Percentiles rank a stretch among this genome's conserved stretches.
Conservation (phyloP, 2,888 invertebrate species). For the Hypercompe scribonia region DNA sequence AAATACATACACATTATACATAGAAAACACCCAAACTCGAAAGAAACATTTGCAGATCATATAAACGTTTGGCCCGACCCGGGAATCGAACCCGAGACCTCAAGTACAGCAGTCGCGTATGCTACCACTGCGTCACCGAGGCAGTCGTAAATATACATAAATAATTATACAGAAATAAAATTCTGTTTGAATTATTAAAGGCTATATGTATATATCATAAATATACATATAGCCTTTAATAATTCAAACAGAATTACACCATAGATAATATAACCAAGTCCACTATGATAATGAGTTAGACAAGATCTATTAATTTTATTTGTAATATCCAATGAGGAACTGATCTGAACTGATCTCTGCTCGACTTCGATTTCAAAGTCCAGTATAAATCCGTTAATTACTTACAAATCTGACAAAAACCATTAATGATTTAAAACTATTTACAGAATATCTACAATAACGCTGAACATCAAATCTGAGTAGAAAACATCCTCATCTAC, state of each 20-base stretch:
- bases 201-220: too few species aligned
- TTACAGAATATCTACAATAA: constrained; percentile 9
- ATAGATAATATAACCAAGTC: not conserved
- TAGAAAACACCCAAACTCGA: too few species aligned
- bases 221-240: not conserved
- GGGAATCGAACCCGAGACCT: too few species aligned
- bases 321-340: constrained; percentile 1
- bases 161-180: too few species aligned
- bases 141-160: too few species aligned
- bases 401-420: constrained; percentile 3
- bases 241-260: not conserved
- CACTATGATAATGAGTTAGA: not conserved
- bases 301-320: constrained; percentile 17
- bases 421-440: constrained; percentile 22
- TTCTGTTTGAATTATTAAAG: too few species aligned
- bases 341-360: constrained; percentile 10
- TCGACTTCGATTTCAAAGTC: too few species aligned
- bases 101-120: too few species aligned
- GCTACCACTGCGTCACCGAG: too few species aligned
- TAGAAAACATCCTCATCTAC: not conserved
- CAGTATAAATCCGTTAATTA: constrained; percentile 24
- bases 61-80: too few species aligned
- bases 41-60: too few species aligned
- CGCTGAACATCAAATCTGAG: not conserved
- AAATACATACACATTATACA: too few species aligned